phyloP scores from a whole-genome alignment of 2,113 vertebrate genomes.

The Tretioscincus oriximinensis region DNA sequence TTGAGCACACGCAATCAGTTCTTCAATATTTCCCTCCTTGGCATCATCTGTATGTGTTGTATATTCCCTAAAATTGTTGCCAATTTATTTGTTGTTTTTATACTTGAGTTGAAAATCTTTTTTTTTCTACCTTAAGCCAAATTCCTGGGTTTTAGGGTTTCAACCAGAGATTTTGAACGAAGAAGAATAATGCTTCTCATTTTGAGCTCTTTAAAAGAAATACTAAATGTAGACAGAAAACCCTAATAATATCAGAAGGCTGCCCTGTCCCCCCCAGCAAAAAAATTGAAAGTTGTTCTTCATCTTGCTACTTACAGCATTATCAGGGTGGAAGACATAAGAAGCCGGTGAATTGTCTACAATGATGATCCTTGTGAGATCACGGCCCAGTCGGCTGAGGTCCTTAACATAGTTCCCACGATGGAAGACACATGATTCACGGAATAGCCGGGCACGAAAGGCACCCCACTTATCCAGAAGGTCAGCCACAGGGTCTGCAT shows the following conservation, averaged over 20 bases:
- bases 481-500: slow-evolving; percentile 93
- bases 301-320: slow-evolving; percentile 75
- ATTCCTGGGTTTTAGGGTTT: too few relatives aligned
- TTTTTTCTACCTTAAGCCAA: too few relatives aligned
- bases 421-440: slow-evolving; percentile 96
- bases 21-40: too few relatives aligned
- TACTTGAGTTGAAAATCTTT: too few relatives aligned
- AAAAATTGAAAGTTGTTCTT: neutral
- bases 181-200: too few relatives aligned
- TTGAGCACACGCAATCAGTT: too few relatives aligned
- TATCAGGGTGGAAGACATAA: slow-evolving; percentile 95
- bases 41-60: too few relatives aligned
- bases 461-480: slow-evolving; percentile 94
- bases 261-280: neutral
- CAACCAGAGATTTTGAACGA: too few relatives aligned
- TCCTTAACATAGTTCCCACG: slow-evolving; percentile 97
- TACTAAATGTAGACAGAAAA: too few relatives aligned
- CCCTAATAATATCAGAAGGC: neutral
- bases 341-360: slow-evolving; percentile 96
- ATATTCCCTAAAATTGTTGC: too few relatives aligned
- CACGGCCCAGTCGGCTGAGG: slow-evolving; percentile 91
- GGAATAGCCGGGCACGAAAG: slow-evolving; percentile 90
- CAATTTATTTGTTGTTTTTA: too few relatives aligned
- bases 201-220: too few relatives aligned
- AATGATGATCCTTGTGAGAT: slow-evolving; percentile 92